A percentile compares a stretch with the other conserved stretches of the same genome.
These are phyloP conservation scores for Onthophagus sagittarius DNA, from an alignment of 2,888 invertebrate genomes.

Conservation along the genomic window DNA sequence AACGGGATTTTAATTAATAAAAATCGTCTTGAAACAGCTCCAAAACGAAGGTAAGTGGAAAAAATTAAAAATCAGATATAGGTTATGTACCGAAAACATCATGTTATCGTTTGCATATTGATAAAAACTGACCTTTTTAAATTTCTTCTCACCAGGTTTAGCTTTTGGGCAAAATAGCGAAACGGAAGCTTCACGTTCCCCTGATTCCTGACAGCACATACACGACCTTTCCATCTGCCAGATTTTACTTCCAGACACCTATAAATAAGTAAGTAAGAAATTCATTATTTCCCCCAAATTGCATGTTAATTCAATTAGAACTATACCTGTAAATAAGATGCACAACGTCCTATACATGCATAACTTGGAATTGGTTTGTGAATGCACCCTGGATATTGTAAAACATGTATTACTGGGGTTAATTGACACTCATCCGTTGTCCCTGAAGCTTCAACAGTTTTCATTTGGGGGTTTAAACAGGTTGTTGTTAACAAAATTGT, in stretches of 20 bases:
- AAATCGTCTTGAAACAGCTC: not conserved
- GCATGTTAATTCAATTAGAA: slow-evolving; percentile 58
- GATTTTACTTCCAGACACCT: slow-evolving; percentile 93
- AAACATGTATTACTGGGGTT: slow-evolving; percentile 86
- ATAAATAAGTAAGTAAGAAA: slow-evolving; percentile 26
- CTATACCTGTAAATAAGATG: slow-evolving; percentile 84
- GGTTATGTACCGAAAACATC: not conserved
- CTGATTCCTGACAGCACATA: slow-evolving; percentile 85
- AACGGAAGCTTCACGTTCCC: slow-evolving; percentile 79
- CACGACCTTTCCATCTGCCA: slow-evolving; percentile 96
- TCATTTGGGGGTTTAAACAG: slow-evolving; percentile 43
- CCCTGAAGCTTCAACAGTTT: slow-evolving; percentile 41
- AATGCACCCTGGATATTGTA: slow-evolving; percentile 87
- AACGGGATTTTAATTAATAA: not conserved
- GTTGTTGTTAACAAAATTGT: slow-evolving; percentile 39
- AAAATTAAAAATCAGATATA: not conserved
- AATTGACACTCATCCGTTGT: slow-evolving; percentile 79
- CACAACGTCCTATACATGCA: slow-evolving; percentile 87
- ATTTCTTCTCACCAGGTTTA: slow-evolving; percentile 78
- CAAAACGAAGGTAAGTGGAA: not conserved
- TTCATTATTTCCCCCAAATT: not conserved
- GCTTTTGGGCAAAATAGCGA: slow-evolving; percentile 87
- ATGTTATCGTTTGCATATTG: not conserved
- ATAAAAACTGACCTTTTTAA: slow-evolving; percentile 64
- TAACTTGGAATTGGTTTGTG: slow-evolving; percentile 92